These are phyloP conservation scores for Tylochromis polylepis DNA, from an alignment of 2,113 vertebrate species.

Conservation along the genomic window DNA sequence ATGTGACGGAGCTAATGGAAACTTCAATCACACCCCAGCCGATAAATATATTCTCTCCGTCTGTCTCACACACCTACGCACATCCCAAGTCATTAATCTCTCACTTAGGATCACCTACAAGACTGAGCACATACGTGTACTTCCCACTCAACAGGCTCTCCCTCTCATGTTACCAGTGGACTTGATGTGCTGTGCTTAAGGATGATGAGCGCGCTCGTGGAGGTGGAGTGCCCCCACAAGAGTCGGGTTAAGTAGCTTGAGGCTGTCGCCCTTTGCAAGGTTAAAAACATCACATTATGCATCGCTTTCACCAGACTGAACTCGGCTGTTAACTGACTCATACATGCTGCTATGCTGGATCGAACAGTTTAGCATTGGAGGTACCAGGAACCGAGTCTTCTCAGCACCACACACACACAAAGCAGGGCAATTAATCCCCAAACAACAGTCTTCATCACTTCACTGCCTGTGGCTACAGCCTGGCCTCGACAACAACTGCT, in stretches of 20 bases:
- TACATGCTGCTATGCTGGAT: background rate
- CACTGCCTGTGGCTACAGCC: slow-evolving; percentile 39
- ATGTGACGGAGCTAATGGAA: background rate
- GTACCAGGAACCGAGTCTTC: background rate
- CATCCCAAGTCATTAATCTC: slow-evolving; percentile 1
- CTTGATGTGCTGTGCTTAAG: slow-evolving; percentile 51
- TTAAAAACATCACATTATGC: slow-evolving; percentile 56
- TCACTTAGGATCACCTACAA: slow-evolving; percentile 24
- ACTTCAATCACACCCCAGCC: background rate
- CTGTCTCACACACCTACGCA: slow-evolving; percentile 4
- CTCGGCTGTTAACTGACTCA: slow-evolving; percentile 11
- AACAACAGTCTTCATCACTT: slow-evolving; percentile 21
- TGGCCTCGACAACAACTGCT: slow-evolving; percentile 14
- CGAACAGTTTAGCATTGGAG: background rate
- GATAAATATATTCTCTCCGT: background rate
- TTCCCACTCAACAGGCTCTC: slow-evolving; percentile 37
- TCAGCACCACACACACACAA: background rate
- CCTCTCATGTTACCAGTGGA: slow-evolving; percentile 17
- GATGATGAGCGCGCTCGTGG: slow-evolving; percentile 36
- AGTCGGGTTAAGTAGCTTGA: slow-evolving; percentile 48
- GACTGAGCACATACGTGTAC: slow-evolving; percentile 19
- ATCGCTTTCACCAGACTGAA: slow-evolving; percentile 23
- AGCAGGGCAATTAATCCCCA: slow-evolving; percentile 2
- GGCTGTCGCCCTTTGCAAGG: slow-evolving; percentile 40
- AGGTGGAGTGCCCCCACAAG: slow-evolving; percentile 39